Evolutionary conservation across 2,113 vertebrate genomes (phyloP), one percentile per base, ranked within the genome.

Genomic region (Otolemur garnettii): DNA sequence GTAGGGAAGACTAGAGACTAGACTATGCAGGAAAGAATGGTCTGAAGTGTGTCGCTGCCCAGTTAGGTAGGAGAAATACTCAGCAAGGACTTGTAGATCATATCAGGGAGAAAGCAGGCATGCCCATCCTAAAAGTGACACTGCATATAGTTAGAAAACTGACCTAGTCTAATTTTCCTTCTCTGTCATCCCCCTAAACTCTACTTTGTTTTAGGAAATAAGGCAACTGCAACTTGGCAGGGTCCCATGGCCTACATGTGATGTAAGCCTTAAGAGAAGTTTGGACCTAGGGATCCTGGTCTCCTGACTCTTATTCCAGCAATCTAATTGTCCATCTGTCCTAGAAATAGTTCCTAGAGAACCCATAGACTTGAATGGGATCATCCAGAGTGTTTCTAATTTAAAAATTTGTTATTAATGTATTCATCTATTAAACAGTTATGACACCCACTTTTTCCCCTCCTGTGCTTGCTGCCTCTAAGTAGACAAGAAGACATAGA

Each of bases 191-290:
- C 30, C 18, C 7, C 55, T 18, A 19, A 87, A 50, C 38, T 13
- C 26, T 68, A 5, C 18, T 84, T 87, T 93, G 50, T 79, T 79
- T 94, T 42, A 83, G 64, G 84, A 83, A 90, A 81, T 38, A 28
- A 38, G 69, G 10, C 7, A 50, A 28, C 42, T n/a, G n/a, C 79
- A 10, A 91, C 24, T 35, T 59, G 19, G 24, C 60, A 15, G 74
- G n/a, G 14, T 19, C 28, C 21, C 28, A 6, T 26, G n/a, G 22
- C 60, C 15, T 42, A 3, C 13, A n/a, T 2, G 3, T 81, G 22
- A 6, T 17, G 18, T 45, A 50, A 33, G 30, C 71, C 8, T 71
- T 53, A 38, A 0, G 1, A 24, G 42, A 68, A 5, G 77, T 35
- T 13, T 22, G n/a, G 19, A 2, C 33, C 42, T 62, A 8, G 12